These are phyloP conservation scores for Lepus americanus DNA, from an alignment of 2,113 vertebrate genomes.

Conservation along the genomic window DNA sequence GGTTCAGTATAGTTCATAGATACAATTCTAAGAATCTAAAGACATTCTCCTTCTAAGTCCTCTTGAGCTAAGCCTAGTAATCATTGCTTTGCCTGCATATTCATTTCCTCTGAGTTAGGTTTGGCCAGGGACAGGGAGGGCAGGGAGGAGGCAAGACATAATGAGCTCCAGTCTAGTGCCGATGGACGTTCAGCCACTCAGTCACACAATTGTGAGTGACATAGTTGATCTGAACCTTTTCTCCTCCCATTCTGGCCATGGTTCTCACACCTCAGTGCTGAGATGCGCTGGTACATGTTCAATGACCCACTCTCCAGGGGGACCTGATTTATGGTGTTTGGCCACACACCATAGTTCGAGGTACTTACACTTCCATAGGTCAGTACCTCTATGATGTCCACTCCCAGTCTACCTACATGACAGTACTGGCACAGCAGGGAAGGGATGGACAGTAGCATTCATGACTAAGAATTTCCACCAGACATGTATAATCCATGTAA, in stretches of 20 bases:
- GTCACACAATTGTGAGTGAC: neutral
- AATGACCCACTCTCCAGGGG: neutral
- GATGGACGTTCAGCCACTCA: neutral
- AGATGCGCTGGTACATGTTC: neutral
- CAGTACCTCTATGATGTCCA: neutral
- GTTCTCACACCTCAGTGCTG: neutral
- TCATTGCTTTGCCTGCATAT: neutral
- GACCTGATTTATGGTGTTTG: neutral
- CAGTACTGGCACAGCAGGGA: neutral
- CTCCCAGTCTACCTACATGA: neutral
- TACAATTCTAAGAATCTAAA: too few species aligned
- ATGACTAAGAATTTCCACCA: neutral
- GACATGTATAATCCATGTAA: neutral
- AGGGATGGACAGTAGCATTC: neutral
- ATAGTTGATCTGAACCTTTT: neutral
- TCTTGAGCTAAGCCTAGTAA: neutral
- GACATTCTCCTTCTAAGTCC: too few species aligned
- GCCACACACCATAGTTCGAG: neutral
- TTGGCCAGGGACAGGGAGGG: neutral
- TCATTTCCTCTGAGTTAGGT: neutral
- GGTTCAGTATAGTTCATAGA: neutral
- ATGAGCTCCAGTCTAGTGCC: neutral
- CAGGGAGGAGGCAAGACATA: neutral
- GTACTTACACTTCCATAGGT: neutral
- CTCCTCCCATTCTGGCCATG: neutral